Base-by-base conservation (phyloP, 2,888 invertebrate species). In the Lamellibrachia columna region DNA sequence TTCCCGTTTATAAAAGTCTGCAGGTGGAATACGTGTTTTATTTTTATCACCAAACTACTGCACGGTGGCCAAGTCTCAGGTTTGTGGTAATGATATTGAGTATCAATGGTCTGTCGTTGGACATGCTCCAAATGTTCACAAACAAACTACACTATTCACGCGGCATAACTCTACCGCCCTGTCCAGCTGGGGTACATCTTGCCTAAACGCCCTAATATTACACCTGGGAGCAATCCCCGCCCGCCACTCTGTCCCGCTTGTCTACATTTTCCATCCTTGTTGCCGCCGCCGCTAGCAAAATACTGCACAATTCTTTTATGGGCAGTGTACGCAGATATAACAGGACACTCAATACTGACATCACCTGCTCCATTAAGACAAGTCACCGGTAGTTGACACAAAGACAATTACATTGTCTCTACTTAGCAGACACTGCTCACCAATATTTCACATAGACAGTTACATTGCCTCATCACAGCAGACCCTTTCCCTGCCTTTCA, bases 81-180 rank as follows among this genome's bases (percentile, higher is more conserved):
- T 22, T 15, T 75, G 75, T 55, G 55, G 55, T 75, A n/a, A 75
- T 6, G 75, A 15, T 75, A n/a, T n/a, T 22, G 22, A 6, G 22
- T 75, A 75, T 75, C 75, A 6, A 75, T 15, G 75, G 22, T 22
- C 6, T 22, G 75, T 75, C 22, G 75, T 22, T n/a, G 22, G 22
- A 75, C 75, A 75, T 75, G 75, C 75, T 75, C 75, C 75, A 22
- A 75, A 75, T 75, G 75, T 75, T 75, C 75, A 75, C 75, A 75
- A 75, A 75, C 75, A 75, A 75, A 75, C 75, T n/a, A n/a, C 75
- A 75, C 75, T 75, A 75, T 75, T 75, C 75, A 75, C 22, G 75
- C 22, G 22, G 75, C 75, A 75, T 75, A 75, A 75, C 75, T n/a
- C 75, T 15, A n/a, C 75, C 3, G 22, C 22, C 2, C 75, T 75